Percentiles rank a stretch among this genome's conserved stretches.
Evolutionary conservation across 2,113 vertebrate genomes (phyloP).

Genomic region (Gadus macrocephalus): DNA sequence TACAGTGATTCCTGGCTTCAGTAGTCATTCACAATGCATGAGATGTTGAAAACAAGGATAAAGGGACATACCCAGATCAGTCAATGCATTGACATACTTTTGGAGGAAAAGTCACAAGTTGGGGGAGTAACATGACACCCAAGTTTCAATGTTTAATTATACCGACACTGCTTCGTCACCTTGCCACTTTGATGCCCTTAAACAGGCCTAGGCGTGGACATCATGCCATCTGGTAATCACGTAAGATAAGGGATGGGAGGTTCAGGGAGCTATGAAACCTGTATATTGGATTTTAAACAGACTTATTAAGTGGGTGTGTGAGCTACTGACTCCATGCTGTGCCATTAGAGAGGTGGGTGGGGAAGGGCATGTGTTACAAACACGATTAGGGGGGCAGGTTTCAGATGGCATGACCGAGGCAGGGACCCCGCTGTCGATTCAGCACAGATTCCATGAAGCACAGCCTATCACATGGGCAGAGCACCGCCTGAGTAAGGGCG

Average conservation of each 20-base stretch:
- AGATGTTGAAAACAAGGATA: too few relatives aligned
- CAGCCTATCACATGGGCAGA: too few relatives aligned
- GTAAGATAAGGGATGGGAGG: slow-evolving; percentile 4
- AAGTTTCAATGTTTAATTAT: not conserved
- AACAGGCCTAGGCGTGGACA: slow-evolving; percentile 15
- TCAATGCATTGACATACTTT: not conserved
- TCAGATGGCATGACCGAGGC: slow-evolving; percentile 33
- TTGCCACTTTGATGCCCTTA: slow-evolving; percentile 17
- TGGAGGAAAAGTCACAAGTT: too few relatives aligned
- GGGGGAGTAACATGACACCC: too few relatives aligned
- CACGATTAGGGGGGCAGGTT: slow-evolving; percentile 43
- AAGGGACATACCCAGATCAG: not conserved
- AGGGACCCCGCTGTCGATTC: slow-evolving; percentile 41
- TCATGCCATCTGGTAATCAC: slow-evolving; percentile 12
- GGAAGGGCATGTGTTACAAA: slow-evolving; percentile 29
- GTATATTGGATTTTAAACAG: slow-evolving; percentile 42
- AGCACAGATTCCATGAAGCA: not conserved
- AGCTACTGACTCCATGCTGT: not conserved
- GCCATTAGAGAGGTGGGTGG: not conserved
- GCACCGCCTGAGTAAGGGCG: slow-evolving; percentile 24
- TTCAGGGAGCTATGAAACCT: slow-evolving; percentile 18
- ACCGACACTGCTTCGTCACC: slow-evolving; percentile 14
- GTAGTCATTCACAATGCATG: too few relatives aligned
- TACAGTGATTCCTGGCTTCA: too few relatives aligned
- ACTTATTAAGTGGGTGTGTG: slow-evolving; percentile 28